Conservation (phyloP, 2,113 vertebrate genomes). For the Catharus bicknelli region DNA sequence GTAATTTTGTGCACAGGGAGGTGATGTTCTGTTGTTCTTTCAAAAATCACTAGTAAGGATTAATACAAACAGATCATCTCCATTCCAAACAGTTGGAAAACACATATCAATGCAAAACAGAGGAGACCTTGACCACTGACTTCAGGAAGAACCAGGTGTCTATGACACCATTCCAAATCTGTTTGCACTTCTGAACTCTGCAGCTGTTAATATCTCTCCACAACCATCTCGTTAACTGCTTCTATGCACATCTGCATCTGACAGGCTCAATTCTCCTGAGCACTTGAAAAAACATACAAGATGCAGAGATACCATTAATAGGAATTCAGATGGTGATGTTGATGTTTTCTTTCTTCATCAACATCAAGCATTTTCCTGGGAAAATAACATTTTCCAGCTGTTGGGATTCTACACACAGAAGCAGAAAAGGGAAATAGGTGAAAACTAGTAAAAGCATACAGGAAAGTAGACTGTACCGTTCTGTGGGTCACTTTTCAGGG, state of each 20-base stretch:
- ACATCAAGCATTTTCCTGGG: background rate
- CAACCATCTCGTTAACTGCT: background rate
- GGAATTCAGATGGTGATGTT: background rate
- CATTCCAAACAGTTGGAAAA: background rate
- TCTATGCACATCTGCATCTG: background rate
- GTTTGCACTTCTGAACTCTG: conserved; percentile 28
- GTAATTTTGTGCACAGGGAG: background rate
- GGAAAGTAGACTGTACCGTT: background rate
- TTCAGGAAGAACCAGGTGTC: background rate
- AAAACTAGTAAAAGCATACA: background rate
- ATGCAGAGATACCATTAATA: background rate
- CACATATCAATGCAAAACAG: background rate
- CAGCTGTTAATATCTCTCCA: background rate
- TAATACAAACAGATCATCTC: background rate
- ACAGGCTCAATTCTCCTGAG: background rate
- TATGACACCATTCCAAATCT: background rate
- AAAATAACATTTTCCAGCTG: background rate
- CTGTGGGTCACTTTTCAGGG: background rate
- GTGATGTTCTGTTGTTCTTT: background rate
- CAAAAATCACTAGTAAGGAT: background rate
- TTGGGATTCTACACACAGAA: background rate
- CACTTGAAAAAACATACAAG: background rate
- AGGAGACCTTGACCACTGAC: background rate
- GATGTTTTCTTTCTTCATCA: background rate
- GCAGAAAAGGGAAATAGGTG: background rate